phyloP scores from a whole-genome alignment of 2,888 invertebrate species.

The Tolmerus cingulatus region DNA sequence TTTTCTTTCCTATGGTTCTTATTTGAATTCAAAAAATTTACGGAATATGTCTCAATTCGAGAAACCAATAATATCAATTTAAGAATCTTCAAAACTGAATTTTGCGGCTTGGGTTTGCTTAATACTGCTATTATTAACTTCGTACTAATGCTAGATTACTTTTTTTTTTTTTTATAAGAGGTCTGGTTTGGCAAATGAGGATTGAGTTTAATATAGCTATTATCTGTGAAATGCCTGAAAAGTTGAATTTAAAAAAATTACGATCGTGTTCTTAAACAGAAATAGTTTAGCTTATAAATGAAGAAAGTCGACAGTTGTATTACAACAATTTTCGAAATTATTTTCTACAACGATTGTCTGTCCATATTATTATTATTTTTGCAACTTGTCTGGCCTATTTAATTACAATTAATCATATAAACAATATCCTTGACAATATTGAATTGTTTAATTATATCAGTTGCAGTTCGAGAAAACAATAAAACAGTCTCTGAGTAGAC shows the following conservation, averaged over 20 bases:
- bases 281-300: neutral
- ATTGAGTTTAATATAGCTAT: too few relatives aligned
- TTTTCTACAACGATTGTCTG: slow-evolving; percentile 23
- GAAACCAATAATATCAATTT: too few relatives aligned
- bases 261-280: neutral
- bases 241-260: neutral
- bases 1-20: too few relatives aligned
- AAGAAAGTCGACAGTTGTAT: neutral
- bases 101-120: too few relatives aligned
- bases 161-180: too few relatives aligned
- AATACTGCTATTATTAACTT: too few relatives aligned
- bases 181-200: neutral
- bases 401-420: neutral
- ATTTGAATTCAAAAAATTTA: too few relatives aligned
- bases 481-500: neutral
- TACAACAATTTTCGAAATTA: neutral
- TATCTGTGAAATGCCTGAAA: too few relatives aligned
- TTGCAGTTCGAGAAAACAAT: neutral
- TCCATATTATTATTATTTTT: neutral
- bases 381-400: neutral
- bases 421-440: neutral
- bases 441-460: neutral
- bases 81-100: too few relatives aligned
- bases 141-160: too few relatives aligned
- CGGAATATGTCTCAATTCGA: too few relatives aligned